Evolutionary conservation across 1,140 invertebrate species (phyloP), one percentile per base, ranked within the genome.

Genomic region (Schmidtea mediterranea): DNA sequence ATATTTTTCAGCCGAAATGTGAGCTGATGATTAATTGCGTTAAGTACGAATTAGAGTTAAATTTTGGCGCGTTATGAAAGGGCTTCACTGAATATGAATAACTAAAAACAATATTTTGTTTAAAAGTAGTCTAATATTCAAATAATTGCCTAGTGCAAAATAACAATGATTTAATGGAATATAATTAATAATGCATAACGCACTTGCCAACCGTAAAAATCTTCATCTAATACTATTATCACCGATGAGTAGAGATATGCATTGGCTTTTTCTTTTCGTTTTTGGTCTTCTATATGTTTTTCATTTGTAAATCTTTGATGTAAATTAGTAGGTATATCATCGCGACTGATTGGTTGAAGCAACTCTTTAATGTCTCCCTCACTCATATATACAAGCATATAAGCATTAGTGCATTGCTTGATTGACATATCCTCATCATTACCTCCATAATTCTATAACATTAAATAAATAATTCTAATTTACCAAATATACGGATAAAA

Each of bases 311-410:
- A 40, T n/a, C 46, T 18, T 13, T 48, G 16, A 18, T 22, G n/a
- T 6, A 48, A 22, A 48, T n/a, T 48, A 13, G 18, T 24, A 2
- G 46, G 46, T 12, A 48, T 48, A 24, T 24, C 23, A 23, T 40
- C 36, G 12, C n/a, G 10, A 13, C 6, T 19, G 5, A 48, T 23
- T 19, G 36, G 46, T 18, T 13, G 19, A 16, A 48, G 46, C 6
- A 48, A 15, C 5, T 48, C 46, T 13, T 8, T 18, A 37, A 38
- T 32, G 6, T 18, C 24, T 8, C 5, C 23, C 16, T 38, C 10
- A 19, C 83, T 73, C 58, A 97, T 94, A 63, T 98, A 98, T 26
- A 98, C 90, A 68, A 98, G 76, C 92, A 98, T 98, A 68, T 98
- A 98, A n/a, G 92, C 92, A 63, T 94, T 97, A 49, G 90, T 97